Evolutionary conservation across 2,113 vertebrate species (phyloP), one percentile per base, ranked within the genome.

Genomic region (Narcine bancroftii): DNA sequence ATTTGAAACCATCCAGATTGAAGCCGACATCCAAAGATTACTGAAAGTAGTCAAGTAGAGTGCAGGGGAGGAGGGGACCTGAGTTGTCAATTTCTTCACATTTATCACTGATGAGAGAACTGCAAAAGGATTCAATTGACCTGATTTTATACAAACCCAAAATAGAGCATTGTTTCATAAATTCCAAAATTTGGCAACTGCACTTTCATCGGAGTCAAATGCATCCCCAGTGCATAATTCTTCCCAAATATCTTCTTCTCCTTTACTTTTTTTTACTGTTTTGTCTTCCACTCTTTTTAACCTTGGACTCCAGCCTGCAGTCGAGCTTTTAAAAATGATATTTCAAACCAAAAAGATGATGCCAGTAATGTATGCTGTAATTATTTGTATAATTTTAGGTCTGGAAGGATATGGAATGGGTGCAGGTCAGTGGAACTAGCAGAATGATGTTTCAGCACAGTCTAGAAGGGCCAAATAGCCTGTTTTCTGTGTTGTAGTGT

Each of bases 11-110:
- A 95, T 96, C 92, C 96, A 96, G 94, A 96, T 99, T 26, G 99
- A 99, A 94, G 97, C 98, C 0, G 99, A 99, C 94, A 98, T 99
- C 94, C 97, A 98, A 93, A 96, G 98, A 92, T 96, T 99, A 93
- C 94, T 99, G 94, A 98, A 97, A 95, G 95, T 99, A 95, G 97
- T 97, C 93, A 99, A 98, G 95, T 97, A 96, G 94, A 94, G 95
- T 94, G 81, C n/a, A n/a, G n/a, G n/a, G n/a, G n/a, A n/a, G 45
- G 15, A 92, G 72, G 36, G 81, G 60, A 87, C 36, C 81, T n/a
- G 60, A 87, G 6, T 60, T 60, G 60, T n/a, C 53, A 60, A 87
- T 45, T 45, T 42, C 87, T 45, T 29, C 42, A 42, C 2, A 0
- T 24, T 50, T 10, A 45, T 19, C 21, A 69, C 21, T 33, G 2